Percentiles rank a stretch among this genome's conserved stretches.
Conservation (phyloP, 2,797 vertebrate species). For the Liparis tanakae region DNA sequence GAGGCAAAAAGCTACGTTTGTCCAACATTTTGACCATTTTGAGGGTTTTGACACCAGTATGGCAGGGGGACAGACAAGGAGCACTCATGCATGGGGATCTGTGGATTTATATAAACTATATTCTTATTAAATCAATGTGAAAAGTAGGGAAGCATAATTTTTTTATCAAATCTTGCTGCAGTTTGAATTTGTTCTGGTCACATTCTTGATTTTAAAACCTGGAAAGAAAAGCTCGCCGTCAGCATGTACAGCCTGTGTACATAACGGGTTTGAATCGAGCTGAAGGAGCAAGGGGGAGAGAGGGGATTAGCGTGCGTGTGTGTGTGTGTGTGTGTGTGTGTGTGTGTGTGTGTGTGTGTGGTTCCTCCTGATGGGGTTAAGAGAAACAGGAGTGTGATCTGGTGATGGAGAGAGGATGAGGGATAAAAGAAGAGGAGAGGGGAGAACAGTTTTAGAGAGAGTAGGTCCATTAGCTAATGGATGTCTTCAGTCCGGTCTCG, state of each 20-base stretch:
- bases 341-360: constrained; percentile 33
- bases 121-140: not conserved
- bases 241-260: constrained; percentile 31
- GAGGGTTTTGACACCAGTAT: not conserved
- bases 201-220: constrained; percentile 44
- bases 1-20: no score
- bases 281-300: constrained; percentile 49
- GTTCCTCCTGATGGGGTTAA: constrained; percentile 73
- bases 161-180: not conserved
- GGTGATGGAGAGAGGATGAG: constrained; percentile 69
- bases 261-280: constrained; percentile 68
- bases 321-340: constrained; percentile 3
- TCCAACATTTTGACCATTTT: no score
- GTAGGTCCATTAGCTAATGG: constrained; percentile 96
- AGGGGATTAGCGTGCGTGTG: not conserved
- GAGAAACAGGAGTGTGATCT: constrained; percentile 70
- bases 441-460: constrained; percentile 29
- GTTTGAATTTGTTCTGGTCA: constrained; percentile 12
- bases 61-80: not conserved
- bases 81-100: not conserved
- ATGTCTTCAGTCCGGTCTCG: constrained; percentile 84
- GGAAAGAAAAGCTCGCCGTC: constrained; percentile 14
- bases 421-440: constrained; percentile 61
- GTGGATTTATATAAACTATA: not conserved
- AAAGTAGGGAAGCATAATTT: not conserved